These are phyloP conservation scores for Zaprionus bogoriensis DNA, from an alignment of 2,888 invertebrate species.

Conservation along the genomic window DNA sequence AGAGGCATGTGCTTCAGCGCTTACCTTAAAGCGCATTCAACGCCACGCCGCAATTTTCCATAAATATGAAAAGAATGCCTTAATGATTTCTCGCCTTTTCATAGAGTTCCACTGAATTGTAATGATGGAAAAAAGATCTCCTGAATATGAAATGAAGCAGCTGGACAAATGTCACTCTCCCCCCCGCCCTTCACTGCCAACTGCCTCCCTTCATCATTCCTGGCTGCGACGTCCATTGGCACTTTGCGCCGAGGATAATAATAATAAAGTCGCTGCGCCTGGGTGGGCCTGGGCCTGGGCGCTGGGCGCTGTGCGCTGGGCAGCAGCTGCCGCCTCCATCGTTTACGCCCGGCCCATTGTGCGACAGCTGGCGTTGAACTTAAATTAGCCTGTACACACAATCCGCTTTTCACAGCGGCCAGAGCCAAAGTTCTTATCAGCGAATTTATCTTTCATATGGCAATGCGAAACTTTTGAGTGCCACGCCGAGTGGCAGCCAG, in stretches of 20 bases:
- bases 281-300: conserved; percentile 5
- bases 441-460: conserved; percentile 76
- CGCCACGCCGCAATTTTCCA: background rate
- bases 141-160: conserved; percentile 78
- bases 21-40: background rate
- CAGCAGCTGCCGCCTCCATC: conserved; percentile 21
- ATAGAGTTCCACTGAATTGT: conserved; percentile 43
- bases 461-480: conserved; percentile 56
- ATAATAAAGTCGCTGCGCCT: conserved; percentile 71
- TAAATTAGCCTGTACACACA: conserved; percentile 75
- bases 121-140: conserved; percentile 59
- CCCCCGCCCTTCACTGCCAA: background rate
- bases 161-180: conserved; percentile 63
- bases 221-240: conserved; percentile 35
- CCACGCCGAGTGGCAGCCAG: conserved; percentile 14
- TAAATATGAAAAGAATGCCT: conserved; percentile 40
- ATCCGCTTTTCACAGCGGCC: conserved; percentile 63
- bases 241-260: conserved; percentile 65
- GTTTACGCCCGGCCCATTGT: conserved; percentile 42
- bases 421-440: conserved; percentile 69
- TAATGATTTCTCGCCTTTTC: conserved; percentile 57
- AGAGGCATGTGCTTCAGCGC: too few relatives aligned
- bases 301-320: background rate
- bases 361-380: conserved; percentile 74
- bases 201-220: conserved; percentile 6